These are phyloP conservation scores for Sebastes hubbsi DNA, from an alignment of 2,797 vertebrate genomes.

Conservation along the genomic window DNA sequence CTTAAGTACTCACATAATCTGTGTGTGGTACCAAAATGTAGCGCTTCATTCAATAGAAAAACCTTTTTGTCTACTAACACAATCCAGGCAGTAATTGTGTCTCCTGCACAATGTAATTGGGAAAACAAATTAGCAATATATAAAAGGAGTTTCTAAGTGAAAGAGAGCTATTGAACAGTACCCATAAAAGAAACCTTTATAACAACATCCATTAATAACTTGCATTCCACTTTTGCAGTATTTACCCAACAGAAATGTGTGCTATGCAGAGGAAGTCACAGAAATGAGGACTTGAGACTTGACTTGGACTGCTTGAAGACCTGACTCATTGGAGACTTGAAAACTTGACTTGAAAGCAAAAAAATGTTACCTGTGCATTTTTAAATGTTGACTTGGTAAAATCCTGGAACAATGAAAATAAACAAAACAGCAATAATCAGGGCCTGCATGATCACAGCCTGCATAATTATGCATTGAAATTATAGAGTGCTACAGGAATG, in stretches of 20 bases:
- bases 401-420: neutral
- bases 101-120: neutral
- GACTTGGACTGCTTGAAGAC: neutral
- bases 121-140: neutral
- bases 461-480: neutral
- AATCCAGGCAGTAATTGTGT: neutral
- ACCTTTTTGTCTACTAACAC: neutral
- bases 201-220: neutral
- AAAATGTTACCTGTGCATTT: fast-evolving
- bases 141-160: neutral
- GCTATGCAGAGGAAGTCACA: neutral
- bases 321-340: neutral
- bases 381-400: neutral
- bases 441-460: neutral
- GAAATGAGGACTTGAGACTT: neutral
- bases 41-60: neutral
- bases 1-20: neutral
- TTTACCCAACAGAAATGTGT: neutral
- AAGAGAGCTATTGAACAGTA: neutral
- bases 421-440: neutral
- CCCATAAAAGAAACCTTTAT: neutral
- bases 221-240: neutral
- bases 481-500: neutral
- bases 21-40: neutral
- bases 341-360: neutral